These are phyloP conservation scores for Pitta sordida DNA, from an alignment of 2,113 vertebrate genomes.

Conservation along the genomic window DNA sequence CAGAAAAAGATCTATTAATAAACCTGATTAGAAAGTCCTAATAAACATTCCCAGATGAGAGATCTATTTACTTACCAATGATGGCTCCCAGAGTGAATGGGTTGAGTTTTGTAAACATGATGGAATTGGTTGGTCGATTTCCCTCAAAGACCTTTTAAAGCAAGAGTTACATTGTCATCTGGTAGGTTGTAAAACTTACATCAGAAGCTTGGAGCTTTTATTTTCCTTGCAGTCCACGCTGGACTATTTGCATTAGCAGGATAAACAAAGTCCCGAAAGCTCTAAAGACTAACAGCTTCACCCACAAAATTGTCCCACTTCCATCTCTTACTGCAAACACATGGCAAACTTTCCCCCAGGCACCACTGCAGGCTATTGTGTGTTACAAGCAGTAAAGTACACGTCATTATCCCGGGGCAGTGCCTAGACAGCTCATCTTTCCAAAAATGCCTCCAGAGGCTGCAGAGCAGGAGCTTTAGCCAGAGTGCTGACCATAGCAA, in stretches of 20 bases:
- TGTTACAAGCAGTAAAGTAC: not conserved
- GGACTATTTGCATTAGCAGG: not conserved
- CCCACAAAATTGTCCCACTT: rapidly evolving
- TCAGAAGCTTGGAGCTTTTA: not conserved
- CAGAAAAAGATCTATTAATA: not conserved
- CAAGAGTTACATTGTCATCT: not conserved
- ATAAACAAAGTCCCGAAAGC: not conserved
- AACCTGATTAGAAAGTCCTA: not conserved
- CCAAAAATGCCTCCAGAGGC: not conserved
- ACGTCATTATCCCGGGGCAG: not conserved
- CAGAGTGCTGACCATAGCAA: no score
- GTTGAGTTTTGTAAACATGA: conserved; percentile 90
- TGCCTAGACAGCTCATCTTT: not conserved
- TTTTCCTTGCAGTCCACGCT: not conserved
- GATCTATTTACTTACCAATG: conserved; percentile 84
- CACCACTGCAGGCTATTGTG: not conserved
- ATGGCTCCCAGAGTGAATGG: conserved; percentile 89
- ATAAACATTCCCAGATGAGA: not conserved
- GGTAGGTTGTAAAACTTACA: rapidly evolving
- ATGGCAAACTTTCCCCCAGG: not conserved
- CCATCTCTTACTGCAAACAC: not conserved
- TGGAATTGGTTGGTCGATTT: conserved; percentile 95
- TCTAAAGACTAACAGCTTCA: not conserved
- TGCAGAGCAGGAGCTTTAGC: not conserved
- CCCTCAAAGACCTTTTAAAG: conserved; percentile 89